Evolutionary conservation across 2,113 vertebrate species (phyloP).

Genomic region (Sebastes fasciatus): DNA sequence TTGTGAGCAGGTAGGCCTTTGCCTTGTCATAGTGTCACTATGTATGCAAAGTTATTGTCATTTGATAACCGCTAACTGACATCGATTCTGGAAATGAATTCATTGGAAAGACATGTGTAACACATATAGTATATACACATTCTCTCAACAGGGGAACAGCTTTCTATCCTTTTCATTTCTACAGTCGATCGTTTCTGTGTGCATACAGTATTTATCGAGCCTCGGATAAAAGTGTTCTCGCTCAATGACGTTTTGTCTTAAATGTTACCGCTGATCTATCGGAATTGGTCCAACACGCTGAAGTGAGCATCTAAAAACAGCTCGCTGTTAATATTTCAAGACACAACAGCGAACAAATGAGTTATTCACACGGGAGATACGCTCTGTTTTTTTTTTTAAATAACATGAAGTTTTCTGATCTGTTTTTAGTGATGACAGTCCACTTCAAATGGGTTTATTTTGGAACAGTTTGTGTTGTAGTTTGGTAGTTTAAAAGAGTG

Average conservation of each 20-base stretch:
- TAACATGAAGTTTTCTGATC: background rate
- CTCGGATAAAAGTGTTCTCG: conserved; percentile 1
- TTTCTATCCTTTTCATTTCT: background rate
- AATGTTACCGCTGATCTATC: conserved; percentile 10
- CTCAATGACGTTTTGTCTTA: background rate
- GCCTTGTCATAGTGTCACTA: background rate
- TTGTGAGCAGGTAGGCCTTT: too few relatives aligned
- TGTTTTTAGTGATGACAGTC: background rate
- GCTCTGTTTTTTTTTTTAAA: background rate
- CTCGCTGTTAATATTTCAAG: background rate
- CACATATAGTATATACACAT: background rate
- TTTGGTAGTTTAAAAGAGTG: too few relatives aligned
- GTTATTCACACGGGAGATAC: background rate
- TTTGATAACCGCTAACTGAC: conserved; percentile 14
- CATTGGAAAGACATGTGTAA: background rate
- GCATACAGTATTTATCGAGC: background rate
- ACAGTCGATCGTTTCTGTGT: background rate
- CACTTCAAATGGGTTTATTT: background rate
- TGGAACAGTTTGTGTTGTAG: too few relatives aligned
- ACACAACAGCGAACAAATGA: background rate
- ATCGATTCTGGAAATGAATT: background rate
- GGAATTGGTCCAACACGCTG: background rate
- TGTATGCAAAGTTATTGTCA: background rate
- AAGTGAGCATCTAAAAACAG: conserved; percentile 1
- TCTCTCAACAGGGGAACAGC: background rate